These are phyloP conservation scores for Andrena hattorfiana DNA, from an alignment of 2,888 invertebrate species.

Conservation along the genomic window DNA sequence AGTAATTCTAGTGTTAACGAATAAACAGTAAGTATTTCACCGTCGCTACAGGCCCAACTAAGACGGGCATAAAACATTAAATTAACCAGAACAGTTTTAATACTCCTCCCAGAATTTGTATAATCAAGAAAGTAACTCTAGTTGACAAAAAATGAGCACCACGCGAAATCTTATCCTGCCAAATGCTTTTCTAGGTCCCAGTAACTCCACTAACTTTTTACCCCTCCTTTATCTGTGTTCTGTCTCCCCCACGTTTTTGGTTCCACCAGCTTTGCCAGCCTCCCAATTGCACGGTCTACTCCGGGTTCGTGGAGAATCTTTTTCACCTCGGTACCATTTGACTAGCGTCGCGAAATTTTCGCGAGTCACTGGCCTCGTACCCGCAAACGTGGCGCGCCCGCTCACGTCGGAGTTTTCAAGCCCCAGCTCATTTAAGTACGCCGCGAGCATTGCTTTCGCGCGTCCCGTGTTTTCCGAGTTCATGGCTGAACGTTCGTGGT, in stretches of 20 bases:
- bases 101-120: too few relatives aligned
- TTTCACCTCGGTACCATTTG: conserved; percentile 11
- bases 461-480: conserved; percentile 36
- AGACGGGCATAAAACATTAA: too few relatives aligned
- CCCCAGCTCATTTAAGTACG: conserved; percentile 32
- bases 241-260: neutral
- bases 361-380: conserved; percentile 30
- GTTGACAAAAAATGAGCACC: too few relatives aligned
- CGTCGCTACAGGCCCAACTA: too few relatives aligned
- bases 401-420: conserved; percentile 32
- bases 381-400: conserved; percentile 8
- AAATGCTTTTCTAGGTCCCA: neutral
- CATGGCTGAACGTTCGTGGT: conserved; percentile 43
- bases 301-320: neutral
- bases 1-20: too few relatives aligned
- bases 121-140: too few relatives aligned
- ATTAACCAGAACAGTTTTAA: too few relatives aligned
- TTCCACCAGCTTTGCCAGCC: neutral
- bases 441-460: conserved; percentile 27
- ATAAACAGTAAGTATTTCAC: too few relatives aligned
- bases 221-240: neutral
- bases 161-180: too few relatives aligned
- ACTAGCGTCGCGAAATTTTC: conserved; percentile 28
- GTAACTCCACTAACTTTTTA: conserved; percentile 3
- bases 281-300: neutral